Conservation (phyloP, 2,888 invertebrate genomes). For the Eubasilissa splendida region DNA sequence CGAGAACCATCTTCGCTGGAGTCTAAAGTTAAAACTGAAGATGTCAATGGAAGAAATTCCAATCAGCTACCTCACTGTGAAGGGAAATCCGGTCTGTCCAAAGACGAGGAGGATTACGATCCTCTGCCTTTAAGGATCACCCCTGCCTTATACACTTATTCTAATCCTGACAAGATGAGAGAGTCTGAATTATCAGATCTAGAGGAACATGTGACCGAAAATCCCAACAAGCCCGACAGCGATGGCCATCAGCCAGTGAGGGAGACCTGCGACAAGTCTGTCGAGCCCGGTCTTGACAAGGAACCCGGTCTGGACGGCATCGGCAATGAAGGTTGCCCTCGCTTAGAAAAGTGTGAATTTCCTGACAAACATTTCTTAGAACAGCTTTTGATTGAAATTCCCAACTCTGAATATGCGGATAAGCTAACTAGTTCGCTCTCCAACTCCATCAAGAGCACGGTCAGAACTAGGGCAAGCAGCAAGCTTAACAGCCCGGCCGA, state of each 20-base stretch:
- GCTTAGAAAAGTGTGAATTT: constrained; percentile 67
- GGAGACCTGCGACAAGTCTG: constrained; percentile 29
- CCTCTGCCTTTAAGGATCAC: constrained; percentile 81
- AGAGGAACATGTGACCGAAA: constrained; percentile 55
- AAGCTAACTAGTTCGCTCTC: constrained; percentile 70
- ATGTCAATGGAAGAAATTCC: constrained; percentile 23
- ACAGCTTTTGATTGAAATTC: constrained; percentile 89
- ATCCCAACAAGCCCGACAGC: constrained; percentile 44
- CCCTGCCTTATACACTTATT: constrained; percentile 85
- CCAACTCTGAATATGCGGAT: constrained; percentile 73
- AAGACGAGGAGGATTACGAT: constrained; percentile 69
- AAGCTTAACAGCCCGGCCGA: constrained; percentile 80
- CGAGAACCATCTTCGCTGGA: constrained; percentile 12
- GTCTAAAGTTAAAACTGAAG: constrained; percentile 47
- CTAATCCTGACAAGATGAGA: constrained; percentile 79
- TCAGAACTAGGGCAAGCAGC: constrained; percentile 79
- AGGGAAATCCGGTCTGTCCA: constrained; percentile 52
- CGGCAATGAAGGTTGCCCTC: constrained; percentile 57
- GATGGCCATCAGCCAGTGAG: constrained; percentile 53
- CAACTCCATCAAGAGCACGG: constrained; percentile 69
- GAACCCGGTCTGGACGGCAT: not conserved
- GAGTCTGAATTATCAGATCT: constrained; percentile 66
- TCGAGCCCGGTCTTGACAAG: constrained; percentile 48
- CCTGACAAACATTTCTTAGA: constrained; percentile 78
- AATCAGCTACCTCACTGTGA: constrained; percentile 50